Percentiles rank a stretch among this genome's conserved stretches.
Conservation (phyloP, 1,140 invertebrate genomes). For the Xylocopa sonorina region DNA sequence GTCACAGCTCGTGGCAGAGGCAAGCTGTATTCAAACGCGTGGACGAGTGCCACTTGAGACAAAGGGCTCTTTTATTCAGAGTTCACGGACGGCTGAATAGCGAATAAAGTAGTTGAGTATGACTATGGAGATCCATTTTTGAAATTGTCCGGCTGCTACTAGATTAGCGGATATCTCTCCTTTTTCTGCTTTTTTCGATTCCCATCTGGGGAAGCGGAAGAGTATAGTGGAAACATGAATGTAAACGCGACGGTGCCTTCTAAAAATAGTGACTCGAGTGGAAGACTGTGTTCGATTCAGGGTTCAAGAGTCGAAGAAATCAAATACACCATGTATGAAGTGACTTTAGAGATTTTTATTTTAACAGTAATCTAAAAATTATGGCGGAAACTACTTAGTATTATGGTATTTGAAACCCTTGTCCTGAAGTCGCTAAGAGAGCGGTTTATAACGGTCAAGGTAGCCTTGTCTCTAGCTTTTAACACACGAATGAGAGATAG, state of each 20-base stretch:
- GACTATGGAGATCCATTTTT: slow-evolving; percentile 25
- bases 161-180: slow-evolving; percentile 14
- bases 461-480: no score
- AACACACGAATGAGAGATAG: no score
- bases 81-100: slow-evolving; percentile 37
- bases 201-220: background rate
- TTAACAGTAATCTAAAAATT: no score
- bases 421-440: no score
- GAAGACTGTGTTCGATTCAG: background rate
- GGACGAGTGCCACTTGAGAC: slow-evolving; percentile 36
- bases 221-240: background rate
- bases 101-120: slow-evolving; percentile 42
- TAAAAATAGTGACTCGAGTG: background rate
- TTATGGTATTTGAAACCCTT: no score
- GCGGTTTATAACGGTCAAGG: no score
- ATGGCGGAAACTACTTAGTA: no score
- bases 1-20: background rate
- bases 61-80: slow-evolving; percentile 40
- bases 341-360: no score
- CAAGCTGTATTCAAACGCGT: slow-evolving; percentile 9
- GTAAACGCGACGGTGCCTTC: background rate
- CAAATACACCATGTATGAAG: no score
- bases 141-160: slow-evolving; percentile 27
- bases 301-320: no score
- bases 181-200: background rate